Evolutionary conservation across 2,888 invertebrate species (phyloP).

Genomic region (Apodemia zela): DNA sequence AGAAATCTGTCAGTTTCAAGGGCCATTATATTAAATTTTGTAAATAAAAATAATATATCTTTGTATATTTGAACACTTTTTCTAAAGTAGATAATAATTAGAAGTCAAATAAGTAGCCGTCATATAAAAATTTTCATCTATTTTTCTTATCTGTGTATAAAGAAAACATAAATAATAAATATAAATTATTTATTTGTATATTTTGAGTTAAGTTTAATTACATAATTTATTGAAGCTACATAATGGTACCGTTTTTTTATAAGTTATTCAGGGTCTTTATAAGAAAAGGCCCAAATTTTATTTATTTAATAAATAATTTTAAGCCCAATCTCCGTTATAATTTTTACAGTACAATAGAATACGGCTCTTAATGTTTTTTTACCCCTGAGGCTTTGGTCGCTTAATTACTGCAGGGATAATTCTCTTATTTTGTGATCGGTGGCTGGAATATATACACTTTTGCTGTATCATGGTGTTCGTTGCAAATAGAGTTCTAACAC

Average conservation of each 20-base stretch:
- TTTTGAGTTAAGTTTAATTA: not conserved
- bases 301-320: not conserved
- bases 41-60: not conserved
- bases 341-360: not conserved
- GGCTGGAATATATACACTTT: no score
- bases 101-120: not conserved
- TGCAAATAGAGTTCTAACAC: no score
- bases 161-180: not conserved
- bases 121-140: conserved; percentile 2
- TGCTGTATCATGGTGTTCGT: no score
- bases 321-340: not conserved
- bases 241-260: not conserved
- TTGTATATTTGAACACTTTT: conserved; percentile 5
- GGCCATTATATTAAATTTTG: not conserved
- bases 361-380: not conserved
- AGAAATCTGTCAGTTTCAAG: no score
- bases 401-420: no score
- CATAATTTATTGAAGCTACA: not conserved
- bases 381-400: no score
- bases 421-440: no score
- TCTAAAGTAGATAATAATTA: conserved; percentile 1
- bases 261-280: not conserved
- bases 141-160: conserved; percentile 6
- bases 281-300: not conserved
- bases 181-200: conserved; percentile 5